Base-by-base conservation (phyloP, 2,888 invertebrate species). In the Troides helena region DNA sequence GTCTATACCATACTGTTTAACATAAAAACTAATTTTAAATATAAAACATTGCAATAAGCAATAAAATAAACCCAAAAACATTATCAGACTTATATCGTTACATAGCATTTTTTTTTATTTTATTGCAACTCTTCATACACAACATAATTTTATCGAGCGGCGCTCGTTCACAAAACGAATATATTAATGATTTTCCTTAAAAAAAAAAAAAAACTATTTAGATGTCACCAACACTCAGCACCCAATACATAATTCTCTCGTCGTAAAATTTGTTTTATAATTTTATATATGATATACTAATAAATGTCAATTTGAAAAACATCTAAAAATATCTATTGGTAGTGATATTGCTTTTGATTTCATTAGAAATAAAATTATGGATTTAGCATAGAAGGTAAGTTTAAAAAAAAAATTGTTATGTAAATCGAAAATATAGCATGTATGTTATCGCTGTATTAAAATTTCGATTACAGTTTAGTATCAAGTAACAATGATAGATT, bases 171-270 rank as follows among this genome's bases (percentile, higher is more conserved):
- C 18, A 50, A 68, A 59, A 59, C 46, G 10, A 68, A 68, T 68
- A 68, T 68, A 64, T 64, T 68, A 68, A 30, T 68, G 57, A 30
- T 39, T 58, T 60, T 62, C 8, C 30, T 23, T 53, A 64, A 68
- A 64, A 18, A 68, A 63, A 60, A 21, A 18, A 68, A 63, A 60
- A 53, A 50, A 6, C 10, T 59, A 39, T 59, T 68, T 12, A 57
- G 53, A 60, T 60, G 39, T 64, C 46, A 64, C 23, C 30, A 59
- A 59, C 30, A 10, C 17, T 46, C 36, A 68, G 68, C 68, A 68
- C 68, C 68, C 36, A 63, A 39, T 68, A 30, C 25, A 4, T 57
- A 43, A 2, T 56, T 23, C 43, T 58, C 21, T 53, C 56, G 58
- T 64, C 21, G 14, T 50, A 67, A 30, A 23, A 59, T 58, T 63